phyloP scores from a whole-genome alignment of 2,888 invertebrate genomes.

The Amorpha juglandis region DNA sequence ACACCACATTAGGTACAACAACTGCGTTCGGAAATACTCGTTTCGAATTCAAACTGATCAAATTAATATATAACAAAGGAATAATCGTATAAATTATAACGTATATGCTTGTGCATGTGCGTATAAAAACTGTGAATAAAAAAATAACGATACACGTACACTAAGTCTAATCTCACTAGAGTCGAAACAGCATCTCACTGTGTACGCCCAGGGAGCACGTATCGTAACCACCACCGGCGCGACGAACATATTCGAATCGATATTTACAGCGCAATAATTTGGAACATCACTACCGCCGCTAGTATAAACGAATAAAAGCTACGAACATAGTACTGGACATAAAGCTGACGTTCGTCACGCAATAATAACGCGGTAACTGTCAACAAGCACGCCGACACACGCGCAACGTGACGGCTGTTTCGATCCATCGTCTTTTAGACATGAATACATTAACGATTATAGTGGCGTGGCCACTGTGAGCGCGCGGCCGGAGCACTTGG shows the following conservation, averaged over 20 bases:
- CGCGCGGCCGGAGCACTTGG: not conserved
- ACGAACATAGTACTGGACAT: constrained; percentile 2
- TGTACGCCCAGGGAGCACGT: constrained; percentile 44
- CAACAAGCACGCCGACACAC: constrained; percentile 1
- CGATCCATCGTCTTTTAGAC: constrained; percentile 35
- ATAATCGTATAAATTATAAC: constrained; percentile 17
- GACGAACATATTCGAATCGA: not conserved
- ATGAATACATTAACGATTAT: constrained; percentile 22
- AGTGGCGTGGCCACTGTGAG: constrained; percentile 21
- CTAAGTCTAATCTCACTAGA: constrained; percentile 59
- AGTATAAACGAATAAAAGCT: not conserved
- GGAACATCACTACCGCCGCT: not conserved
- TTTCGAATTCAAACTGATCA: constrained; percentile 18
- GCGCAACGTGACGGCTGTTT: constrained; percentile 33
- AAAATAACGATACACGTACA: constrained; percentile 34
- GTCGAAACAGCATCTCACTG: constrained; percentile 58
- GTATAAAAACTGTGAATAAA: constrained; percentile 14
- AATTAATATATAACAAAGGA: constrained; percentile 18
- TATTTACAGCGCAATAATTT: not conserved
- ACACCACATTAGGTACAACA: constrained; percentile 25
- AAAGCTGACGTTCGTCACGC: constrained; percentile 21
- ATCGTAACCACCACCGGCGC: constrained; percentile 24
- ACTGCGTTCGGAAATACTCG: constrained; percentile 23
- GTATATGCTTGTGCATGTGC: constrained; percentile 14
- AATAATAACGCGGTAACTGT: constrained; percentile 18